A percentile compares a stretch with the other conserved stretches of the same genome.
These are phyloP conservation scores for Stigmatopora nigra DNA, from an alignment of 2,113 vertebrate species.

Conservation along the genomic window DNA sequence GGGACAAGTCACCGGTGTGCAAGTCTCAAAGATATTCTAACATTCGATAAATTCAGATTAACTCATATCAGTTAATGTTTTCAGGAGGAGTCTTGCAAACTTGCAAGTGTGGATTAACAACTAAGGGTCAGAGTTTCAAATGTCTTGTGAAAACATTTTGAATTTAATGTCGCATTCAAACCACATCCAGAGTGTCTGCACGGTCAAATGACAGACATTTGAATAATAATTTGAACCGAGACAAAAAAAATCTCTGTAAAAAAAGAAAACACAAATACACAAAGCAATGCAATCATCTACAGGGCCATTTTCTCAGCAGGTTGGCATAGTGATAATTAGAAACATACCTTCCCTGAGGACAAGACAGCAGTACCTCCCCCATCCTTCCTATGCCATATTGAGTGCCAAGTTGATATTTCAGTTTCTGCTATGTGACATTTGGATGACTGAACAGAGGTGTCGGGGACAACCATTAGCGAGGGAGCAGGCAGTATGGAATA, in stretches of 20 bases:
- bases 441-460: conserved; percentile 67
- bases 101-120: background rate
- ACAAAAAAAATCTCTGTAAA: background rate
- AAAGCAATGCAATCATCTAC: conserved; percentile 3
- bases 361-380: conserved; percentile 39
- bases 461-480: conserved; percentile 56
- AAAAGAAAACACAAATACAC: conserved; percentile 3
- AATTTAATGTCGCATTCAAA: background rate
- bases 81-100: background rate
- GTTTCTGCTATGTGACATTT: conserved; percentile 71
- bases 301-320: conserved; percentile 16
- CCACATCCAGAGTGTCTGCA: background rate
- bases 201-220: background rate
- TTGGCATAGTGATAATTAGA: conserved; percentile 34
- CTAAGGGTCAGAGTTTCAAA: background rate
- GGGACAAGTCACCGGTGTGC: too few relatives aligned
- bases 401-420: conserved; percentile 71
- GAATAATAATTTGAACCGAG: background rate
- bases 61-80: too few relatives aligned
- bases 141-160: background rate
- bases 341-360: conserved; percentile 43
- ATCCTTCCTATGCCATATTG: conserved; percentile 53
- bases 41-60: too few relatives aligned
- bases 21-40: too few relatives aligned
- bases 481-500: conserved; percentile 38